Conservation (phyloP, 92 coral and sea anemone species). For the Paramuricea clavata region DNA sequence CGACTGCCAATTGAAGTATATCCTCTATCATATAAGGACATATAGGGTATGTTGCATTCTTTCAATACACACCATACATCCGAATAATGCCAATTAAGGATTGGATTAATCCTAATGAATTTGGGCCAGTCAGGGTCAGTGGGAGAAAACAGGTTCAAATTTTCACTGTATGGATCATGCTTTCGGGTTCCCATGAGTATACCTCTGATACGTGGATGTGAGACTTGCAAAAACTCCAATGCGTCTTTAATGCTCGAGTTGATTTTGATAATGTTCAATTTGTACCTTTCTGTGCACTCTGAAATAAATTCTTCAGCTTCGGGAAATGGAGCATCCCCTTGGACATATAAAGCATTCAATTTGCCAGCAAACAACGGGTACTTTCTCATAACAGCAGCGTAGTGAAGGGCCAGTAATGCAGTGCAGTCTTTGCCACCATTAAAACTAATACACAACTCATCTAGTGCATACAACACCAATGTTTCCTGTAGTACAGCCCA, state of each 20-base stretch:
- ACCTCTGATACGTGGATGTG: slow-evolving; percentile 85
- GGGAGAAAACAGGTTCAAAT: slow-evolving; percentile 81
- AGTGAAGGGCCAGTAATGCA: slow-evolving; percentile 77
- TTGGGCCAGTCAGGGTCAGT: slow-evolving; percentile 99
- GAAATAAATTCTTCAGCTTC: slow-evolving; percentile 92
- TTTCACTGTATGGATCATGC: slow-evolving; percentile 94
- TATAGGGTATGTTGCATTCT: slow-evolving; percentile 82
- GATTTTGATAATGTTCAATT: slow-evolving; percentile 79
- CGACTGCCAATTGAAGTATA: slow-evolving; percentile 92
- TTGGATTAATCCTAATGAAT: slow-evolving; percentile 94
- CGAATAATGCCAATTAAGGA: slow-evolving; percentile 91
- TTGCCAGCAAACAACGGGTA: slow-evolving; percentile 54
- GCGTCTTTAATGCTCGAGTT: slow-evolving; percentile 80
- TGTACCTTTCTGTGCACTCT: slow-evolving; percentile 73
- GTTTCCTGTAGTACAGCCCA: slow-evolving; percentile 95
- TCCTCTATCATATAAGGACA: slow-evolving; percentile 89
- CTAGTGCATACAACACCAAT: slow-evolving; percentile 78
- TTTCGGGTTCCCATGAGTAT: slow-evolving; percentile 92
- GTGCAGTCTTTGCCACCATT: slow-evolving; percentile 99
- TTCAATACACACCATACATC: slow-evolving; percentile 94
- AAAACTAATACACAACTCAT: slow-evolving; percentile 93
- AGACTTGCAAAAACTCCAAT: slow-evolving; percentile 72
- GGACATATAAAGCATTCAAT: slow-evolving; percentile 84
- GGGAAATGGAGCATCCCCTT: slow-evolving; percentile 81
- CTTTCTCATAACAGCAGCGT: slow-evolving; percentile 69